Base-by-base conservation (phyloP, 2,797 vertebrate species). In the Pseudomugil tenellus region DNA sequence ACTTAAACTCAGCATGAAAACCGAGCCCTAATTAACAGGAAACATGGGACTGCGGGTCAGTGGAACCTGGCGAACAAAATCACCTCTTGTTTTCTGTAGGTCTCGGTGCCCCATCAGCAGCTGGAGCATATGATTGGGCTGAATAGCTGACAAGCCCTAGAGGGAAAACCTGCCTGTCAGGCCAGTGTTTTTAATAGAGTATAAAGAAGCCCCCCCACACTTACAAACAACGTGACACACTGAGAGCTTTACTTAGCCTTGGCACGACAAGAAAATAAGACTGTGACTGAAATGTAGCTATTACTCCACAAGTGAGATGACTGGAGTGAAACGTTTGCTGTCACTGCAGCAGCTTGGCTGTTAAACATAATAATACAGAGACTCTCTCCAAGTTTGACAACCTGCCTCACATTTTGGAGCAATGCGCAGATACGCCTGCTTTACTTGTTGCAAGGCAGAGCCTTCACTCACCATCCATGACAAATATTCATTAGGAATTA, bases 211-310 rank as follows among this genome's bases (percentile, higher is more conserved):
- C 73, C 82, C 74, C 43, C 5, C 4, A 43, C 43, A 23, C 32
- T 19, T 23, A 52, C 32, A 52, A 19, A 31, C 48, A 72, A 52
- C 53, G 9, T 41, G 61, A 76, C 73, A 72, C 69, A 25, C 84
- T 72, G 66, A 72, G 61, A 39, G 53, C 54, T 23, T 58, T 53
- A 62, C 75, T 78, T 76, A 71, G 66, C 84, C 83, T 77, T 76
- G 81, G 54, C 68, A 31, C 63, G 88, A 80, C 81, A 85, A 74
- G 43, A 46, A 76, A 86, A 88, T 80, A 62, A 71, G 69, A 6
- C 62, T 5, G 28, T 80, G 84, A 88, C 66, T 88, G 85, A 89
- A 85, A 82, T 72, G 67, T 72, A 68, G 46, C 72, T 63, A 90
- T 61, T 76, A 49, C 67, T 64, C n/a, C 21, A 19, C 5, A 16